Evolutionary conservation across 2,113 vertebrate species (phyloP).

Genomic region (Sclerurus mexicanus): DNA sequence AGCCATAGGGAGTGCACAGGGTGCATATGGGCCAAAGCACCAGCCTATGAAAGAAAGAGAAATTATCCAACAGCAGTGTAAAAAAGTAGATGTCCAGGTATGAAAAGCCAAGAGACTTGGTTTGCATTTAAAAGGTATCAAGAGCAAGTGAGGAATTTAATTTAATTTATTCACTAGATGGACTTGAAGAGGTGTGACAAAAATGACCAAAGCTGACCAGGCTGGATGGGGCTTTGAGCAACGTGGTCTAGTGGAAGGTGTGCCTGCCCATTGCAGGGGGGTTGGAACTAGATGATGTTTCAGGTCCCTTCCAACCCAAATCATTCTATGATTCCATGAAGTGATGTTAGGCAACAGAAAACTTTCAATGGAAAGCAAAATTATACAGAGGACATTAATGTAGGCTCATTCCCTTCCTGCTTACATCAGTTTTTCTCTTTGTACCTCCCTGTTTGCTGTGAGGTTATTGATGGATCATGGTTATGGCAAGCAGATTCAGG

Average conservation of each 20-base stretch:
- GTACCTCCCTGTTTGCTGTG: background rate
- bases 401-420: background rate
- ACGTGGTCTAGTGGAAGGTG: background rate
- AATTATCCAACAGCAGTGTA: background rate
- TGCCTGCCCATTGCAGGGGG: background rate
- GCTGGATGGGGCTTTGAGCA: background rate
- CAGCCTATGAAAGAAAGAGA: background rate
- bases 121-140: constrained; percentile 30
- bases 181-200: background rate
- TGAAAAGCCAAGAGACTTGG: constrained; percentile 15
- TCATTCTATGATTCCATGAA: background rate
- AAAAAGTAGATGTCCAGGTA: background rate
- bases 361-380: background rate
- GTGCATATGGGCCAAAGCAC: background rate
- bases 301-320: background rate
- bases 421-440: background rate
- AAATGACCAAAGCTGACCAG: background rate
- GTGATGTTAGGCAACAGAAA: background rate
- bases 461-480: background rate
- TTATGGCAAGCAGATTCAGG: background rate
- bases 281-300: background rate
- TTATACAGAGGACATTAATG: background rate
- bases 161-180: constrained; percentile 27
- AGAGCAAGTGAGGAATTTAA: background rate
- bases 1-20: constrained; percentile 2